Evolutionary conservation across 35 echinoderm and acorn worm species (phyloP).

Genomic region (Eucidaris tribuloides): DNA sequence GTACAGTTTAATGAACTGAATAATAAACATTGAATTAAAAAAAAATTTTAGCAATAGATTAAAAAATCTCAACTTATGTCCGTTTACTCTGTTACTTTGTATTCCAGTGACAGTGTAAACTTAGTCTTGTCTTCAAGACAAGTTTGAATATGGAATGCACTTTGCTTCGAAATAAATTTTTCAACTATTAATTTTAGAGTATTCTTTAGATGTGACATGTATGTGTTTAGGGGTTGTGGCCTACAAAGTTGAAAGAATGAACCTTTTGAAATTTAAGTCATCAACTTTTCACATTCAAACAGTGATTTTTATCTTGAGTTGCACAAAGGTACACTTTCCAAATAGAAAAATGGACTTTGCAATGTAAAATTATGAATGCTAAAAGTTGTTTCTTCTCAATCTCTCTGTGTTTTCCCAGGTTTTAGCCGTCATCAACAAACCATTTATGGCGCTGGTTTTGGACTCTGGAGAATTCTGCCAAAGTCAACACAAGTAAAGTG

Average conservation of each 20-base stretch:
- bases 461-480: conserved; percentile 75
- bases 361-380: background rate
- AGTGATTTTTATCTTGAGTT: background rate
- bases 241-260: background rate
- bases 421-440: background rate
- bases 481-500: conserved; percentile 93
- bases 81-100: too few species aligned
- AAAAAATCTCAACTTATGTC: too few species aligned
- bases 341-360: background rate
- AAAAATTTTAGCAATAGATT: too few species aligned
- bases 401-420: background rate
- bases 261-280: background rate
- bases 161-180: background rate
- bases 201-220: background rate
- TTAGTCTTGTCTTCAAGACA: too few species aligned
- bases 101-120: too few species aligned
- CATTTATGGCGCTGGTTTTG: conserved; percentile 82
- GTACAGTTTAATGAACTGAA: too few species aligned
- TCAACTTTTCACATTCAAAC: background rate
- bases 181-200: background rate
- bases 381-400: background rate
- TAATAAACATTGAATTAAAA: too few species aligned
- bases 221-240: background rate
- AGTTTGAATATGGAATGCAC: too few species aligned
- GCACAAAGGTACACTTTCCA: background rate